phyloP scores from a whole-genome alignment of 2,797 vertebrate species.

The Gallirallus australis region DNA sequence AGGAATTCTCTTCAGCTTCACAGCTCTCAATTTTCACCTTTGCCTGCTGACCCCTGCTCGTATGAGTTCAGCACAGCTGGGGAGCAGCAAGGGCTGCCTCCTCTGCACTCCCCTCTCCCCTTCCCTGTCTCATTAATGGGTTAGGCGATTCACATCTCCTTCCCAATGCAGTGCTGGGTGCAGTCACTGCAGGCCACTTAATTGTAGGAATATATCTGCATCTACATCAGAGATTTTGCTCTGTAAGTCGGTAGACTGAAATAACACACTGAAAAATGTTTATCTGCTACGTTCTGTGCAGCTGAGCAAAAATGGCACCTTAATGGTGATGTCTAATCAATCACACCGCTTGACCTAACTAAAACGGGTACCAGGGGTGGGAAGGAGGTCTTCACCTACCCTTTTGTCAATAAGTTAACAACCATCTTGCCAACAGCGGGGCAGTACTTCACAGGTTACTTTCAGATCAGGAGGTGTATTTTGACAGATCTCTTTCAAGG shows the following conservation, averaged over 20 bases:
- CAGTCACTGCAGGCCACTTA: not conserved
- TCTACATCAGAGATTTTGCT: not conserved
- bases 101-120: not conserved
- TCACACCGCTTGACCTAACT: not conserved
- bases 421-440: not conserved
- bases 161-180: not conserved
- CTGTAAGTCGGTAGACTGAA: not conserved
- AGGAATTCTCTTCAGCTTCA: conserved; percentile 20
- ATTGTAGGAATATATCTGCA: not conserved
- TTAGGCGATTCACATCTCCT: not conserved
- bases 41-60: not conserved
- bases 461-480: not conserved
- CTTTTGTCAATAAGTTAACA: not conserved
- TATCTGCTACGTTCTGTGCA: not conserved
- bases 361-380: fast-evolving
- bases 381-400: not conserved
- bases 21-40: conserved; percentile 1
- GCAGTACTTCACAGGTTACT: not conserved
- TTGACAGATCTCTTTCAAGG: not conserved
- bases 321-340: not conserved
- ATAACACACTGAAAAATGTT: not conserved
- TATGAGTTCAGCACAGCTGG: not conserved
- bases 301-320: not conserved
- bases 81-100: not conserved
- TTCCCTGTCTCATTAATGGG: not conserved